Conservation (phyloP, 2,113 vertebrate genomes). For the Indicator indicator region DNA sequence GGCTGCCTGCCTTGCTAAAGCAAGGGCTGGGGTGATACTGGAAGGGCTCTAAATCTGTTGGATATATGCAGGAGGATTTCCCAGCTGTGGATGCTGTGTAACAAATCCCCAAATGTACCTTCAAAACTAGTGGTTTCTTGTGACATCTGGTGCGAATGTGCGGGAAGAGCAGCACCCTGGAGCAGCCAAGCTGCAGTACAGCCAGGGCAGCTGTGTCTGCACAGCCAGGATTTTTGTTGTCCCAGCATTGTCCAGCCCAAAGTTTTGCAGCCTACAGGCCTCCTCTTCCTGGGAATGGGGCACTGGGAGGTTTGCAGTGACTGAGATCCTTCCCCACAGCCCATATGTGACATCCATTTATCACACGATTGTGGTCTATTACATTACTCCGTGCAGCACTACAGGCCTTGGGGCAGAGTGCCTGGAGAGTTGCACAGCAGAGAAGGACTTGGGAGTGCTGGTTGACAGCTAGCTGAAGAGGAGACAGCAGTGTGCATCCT, state of each 20-base stretch:
- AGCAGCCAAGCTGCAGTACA: not conserved
- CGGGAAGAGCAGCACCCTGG: not conserved
- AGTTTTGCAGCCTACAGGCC: not conserved
- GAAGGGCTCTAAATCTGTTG: not conserved
- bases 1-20: not conserved
- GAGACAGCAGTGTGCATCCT: too few relatives aligned
- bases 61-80: not conserved
- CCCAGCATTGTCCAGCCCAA: not conserved
- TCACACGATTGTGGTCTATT: not conserved
- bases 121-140: not conserved
- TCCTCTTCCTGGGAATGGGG: not conserved
- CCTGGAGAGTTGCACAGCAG: too few relatives aligned
- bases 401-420: too few relatives aligned
- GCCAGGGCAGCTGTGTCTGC: not conserved
- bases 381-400: too few relatives aligned
- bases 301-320: not conserved
- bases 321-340: not conserved
- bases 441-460: too few relatives aligned
- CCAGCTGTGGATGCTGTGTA: not conserved
- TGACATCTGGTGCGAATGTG: not conserved
- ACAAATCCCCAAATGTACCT: not conserved
- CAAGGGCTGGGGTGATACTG: not conserved
- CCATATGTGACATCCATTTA: not conserved
- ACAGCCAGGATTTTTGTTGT: not conserved
- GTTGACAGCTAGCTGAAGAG: too few relatives aligned